A percentile compares a stretch with the other conserved stretches of the same genome.
Conservation (phyloP, 2,797 vertebrate species). For the Micropoecilia bifurca region DNA sequence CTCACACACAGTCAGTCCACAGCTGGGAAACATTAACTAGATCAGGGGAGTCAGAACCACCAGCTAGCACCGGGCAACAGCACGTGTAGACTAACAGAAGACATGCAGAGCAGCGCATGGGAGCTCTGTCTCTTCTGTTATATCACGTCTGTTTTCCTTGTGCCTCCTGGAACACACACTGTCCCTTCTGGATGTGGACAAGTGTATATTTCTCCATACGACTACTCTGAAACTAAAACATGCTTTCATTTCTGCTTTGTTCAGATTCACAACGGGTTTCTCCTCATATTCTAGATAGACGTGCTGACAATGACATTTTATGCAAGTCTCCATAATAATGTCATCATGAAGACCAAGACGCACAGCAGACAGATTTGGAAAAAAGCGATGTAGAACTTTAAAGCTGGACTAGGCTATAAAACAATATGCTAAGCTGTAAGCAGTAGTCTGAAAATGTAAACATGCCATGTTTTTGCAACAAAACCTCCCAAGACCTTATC, state of each 20-base stretch:
- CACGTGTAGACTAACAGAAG: constrained; percentile 47
- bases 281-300: neutral
- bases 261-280: neutral
- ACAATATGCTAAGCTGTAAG: neutral
- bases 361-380: neutral
- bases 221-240: neutral
- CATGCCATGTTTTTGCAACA: neutral
- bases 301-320: neutral
- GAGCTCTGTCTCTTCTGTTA: constrained; percentile 20
- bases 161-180: constrained; percentile 15
- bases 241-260: constrained; percentile 5
- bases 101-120: constrained; percentile 33
- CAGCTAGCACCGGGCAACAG: constrained; percentile 51
- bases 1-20: constrained; percentile 45
- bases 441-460: neutral
- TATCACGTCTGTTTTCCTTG: constrained; percentile 12
- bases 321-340: neutral
- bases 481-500: neutral
- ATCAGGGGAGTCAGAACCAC: constrained; percentile 48
- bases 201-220: constrained; percentile 3
- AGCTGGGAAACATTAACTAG: constrained; percentile 79
- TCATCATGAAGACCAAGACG: neutral
- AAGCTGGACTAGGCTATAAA: neutral
- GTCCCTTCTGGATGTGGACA: neutral
- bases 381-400: neutral